These are phyloP conservation scores for Spialia ferax DNA, from an alignment of 2,888 invertebrate species.

Conservation along the genomic window DNA sequence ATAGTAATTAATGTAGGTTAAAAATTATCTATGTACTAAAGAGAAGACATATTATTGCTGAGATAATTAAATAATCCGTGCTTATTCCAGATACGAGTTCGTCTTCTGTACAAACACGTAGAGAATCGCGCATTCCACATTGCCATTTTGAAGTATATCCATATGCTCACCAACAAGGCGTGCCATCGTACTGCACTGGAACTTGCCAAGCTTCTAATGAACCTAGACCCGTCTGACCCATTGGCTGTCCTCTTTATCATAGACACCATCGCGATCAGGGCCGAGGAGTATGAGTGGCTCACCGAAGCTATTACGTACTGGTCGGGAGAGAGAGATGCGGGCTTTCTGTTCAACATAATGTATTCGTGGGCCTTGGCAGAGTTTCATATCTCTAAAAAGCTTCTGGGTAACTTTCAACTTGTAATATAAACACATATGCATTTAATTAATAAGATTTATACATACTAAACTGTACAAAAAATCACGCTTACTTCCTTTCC, in stretches of 20 bases:
- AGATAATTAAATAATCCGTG: no score
- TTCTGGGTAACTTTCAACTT: conserved; percentile 52
- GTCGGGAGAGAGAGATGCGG: conserved; percentile 51
- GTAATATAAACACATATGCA: background rate
- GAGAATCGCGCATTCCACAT: conserved; percentile 82
- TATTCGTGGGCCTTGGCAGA: conserved; percentile 67
- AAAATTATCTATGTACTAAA: no score
- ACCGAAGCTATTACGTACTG: conserved; percentile 57
- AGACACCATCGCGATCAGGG: conserved; percentile 93
- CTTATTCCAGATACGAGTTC: conserved; percentile 60
- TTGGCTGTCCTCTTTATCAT: conserved; percentile 90
- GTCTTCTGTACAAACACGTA: conserved; percentile 61
- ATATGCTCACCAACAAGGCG: conserved; percentile 91
- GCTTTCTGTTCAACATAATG: conserved; percentile 61
- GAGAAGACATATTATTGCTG: no score
- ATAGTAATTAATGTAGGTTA: no score
- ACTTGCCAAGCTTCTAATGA: conserved; percentile 92
- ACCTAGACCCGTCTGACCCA: conserved; percentile 92
- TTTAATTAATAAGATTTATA: background rate
- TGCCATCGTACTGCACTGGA: conserved; percentile 95
- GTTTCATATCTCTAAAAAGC: conserved; percentile 59
- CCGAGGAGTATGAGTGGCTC: conserved; percentile 91
- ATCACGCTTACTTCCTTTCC: no score
- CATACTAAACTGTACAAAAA: background rate
- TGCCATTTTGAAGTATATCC: conserved; percentile 92